Evolutionary conservation across 1,140 invertebrate genomes (phyloP).

Genomic region (Drosophila kohkoa): DNA sequence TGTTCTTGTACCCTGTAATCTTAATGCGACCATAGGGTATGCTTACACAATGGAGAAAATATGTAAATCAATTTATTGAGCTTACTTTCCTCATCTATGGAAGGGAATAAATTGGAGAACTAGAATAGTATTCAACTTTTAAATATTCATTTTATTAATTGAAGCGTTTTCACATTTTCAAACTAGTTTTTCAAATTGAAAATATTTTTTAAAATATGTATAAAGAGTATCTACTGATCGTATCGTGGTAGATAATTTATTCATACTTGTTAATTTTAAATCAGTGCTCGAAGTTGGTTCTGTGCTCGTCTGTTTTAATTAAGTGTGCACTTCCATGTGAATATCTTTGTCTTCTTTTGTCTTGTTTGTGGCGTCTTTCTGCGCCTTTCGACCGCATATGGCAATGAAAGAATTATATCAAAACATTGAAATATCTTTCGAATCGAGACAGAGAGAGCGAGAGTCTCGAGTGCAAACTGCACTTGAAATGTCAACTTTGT

Average conservation of each 20-base stretch:
- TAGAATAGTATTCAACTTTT: no score
- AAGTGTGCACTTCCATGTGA: slow-evolving; percentile 66
- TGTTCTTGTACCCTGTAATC: slow-evolving; percentile 24
- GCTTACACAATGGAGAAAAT: background rate
- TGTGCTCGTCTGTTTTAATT: slow-evolving; percentile 64
- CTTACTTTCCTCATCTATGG: no score
- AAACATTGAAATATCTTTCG: slow-evolving; percentile 62
- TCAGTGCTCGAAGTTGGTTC: slow-evolving; percentile 46
- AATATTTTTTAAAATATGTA: no score
- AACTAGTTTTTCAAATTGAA: no score
- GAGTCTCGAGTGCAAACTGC: slow-evolving; percentile 59
- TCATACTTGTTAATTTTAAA: slow-evolving; percentile 61
- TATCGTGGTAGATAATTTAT: background rate
- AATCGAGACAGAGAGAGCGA: slow-evolving; percentile 12
- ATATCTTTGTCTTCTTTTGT: slow-evolving; percentile 40
- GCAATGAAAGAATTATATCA: slow-evolving; percentile 80
- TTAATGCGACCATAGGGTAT: background rate
- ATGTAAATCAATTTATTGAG: background rate
- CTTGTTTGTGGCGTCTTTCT: slow-evolving; percentile 21
- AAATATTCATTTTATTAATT: no score
- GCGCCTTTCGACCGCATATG: slow-evolving; percentile 46
- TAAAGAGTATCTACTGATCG: slow-evolving; percentile 3
- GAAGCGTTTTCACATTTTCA: no score
- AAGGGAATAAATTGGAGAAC: no score
- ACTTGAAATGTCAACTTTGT: slow-evolving; percentile 82